These are phyloP conservation scores for Hippocampus mohnikei DNA, from an alignment of 2,113 vertebrate species.

Conservation along the genomic window DNA sequence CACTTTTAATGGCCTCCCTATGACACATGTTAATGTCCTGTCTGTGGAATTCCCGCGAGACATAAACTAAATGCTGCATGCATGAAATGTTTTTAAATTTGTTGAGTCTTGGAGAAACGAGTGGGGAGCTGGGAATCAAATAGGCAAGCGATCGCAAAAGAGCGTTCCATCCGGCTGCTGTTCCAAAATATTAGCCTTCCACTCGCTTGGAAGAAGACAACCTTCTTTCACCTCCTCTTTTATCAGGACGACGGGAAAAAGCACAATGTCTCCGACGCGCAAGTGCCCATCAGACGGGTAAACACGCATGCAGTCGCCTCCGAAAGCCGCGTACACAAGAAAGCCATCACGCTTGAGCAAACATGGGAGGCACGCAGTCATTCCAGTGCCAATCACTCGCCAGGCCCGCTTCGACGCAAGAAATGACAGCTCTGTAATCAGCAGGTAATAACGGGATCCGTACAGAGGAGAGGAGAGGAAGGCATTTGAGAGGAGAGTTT, in stretches of 20 bases:
- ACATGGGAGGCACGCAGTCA: slow-evolving; percentile 25
- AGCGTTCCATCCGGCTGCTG: neutral
- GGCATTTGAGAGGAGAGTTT: slow-evolving; percentile 18
- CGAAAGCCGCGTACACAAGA: slow-evolving; percentile 13
- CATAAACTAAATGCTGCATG: slow-evolving; percentile 27
- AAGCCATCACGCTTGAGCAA: slow-evolving; percentile 17
- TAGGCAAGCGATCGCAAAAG: neutral
- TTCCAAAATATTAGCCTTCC: slow-evolving; percentile 17
- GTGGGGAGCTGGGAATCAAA: neutral
- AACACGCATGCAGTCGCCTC: slow-evolving; percentile 22
- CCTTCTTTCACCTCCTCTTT: slow-evolving; percentile 30
- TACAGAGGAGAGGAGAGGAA: slow-evolving; percentile 9
- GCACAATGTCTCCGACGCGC: neutral
- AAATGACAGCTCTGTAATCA: slow-evolving; percentile 64
- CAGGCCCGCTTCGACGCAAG: slow-evolving; percentile 31
- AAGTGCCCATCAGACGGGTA: slow-evolving; percentile 39
- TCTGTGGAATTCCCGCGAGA: slow-evolving; percentile 28
- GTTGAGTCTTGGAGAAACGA: neutral
- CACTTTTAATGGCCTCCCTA: slow-evolving; percentile 61
- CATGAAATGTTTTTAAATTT: neutral
- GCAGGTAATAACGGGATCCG: slow-evolving; percentile 51
- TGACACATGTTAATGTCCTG: slow-evolving; percentile 43
- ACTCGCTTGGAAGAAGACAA: slow-evolving; percentile 25
- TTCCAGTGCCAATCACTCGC: slow-evolving; percentile 43
- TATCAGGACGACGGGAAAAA: slow-evolving; percentile 51